Conservation (phyloP, 1,140 invertebrate species). For the Trypoxylus dichotomus region DNA sequence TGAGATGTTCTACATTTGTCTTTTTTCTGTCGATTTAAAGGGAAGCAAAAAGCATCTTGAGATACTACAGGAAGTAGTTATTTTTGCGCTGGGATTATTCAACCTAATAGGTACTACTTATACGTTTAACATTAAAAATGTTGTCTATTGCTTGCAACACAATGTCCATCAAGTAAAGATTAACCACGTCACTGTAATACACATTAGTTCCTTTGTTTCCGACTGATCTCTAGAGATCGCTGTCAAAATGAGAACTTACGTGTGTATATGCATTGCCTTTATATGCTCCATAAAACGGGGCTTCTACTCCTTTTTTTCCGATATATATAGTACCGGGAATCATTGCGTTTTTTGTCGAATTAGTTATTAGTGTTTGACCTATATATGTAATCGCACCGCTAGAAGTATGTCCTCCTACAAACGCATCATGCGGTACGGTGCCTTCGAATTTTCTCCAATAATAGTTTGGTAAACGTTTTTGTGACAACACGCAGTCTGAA, state of each 20-base stretch:
- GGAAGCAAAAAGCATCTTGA: too few relatives aligned
- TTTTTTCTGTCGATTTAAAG: too few relatives aligned
- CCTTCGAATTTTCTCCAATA: conserved; percentile 23
- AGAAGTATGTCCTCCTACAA: neutral
- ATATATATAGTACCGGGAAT: neutral
- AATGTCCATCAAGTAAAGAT: too few relatives aligned
- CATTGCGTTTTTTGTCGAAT: neutral
- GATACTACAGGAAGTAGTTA: too few relatives aligned
- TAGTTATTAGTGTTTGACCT: neutral
- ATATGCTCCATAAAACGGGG: neutral
- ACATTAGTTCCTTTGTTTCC: too few relatives aligned
- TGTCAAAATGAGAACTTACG: neutral
- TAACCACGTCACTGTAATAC: too few relatives aligned
- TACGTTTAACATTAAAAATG: too few relatives aligned
- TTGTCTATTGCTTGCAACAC: neutral
- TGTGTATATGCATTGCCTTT: neutral
- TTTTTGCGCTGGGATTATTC: too few relatives aligned
- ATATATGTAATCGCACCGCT: neutral
- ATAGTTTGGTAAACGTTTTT: neutral
- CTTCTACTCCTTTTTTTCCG: neutral
- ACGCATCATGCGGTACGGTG: neutral
- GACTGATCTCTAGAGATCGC: too few relatives aligned
- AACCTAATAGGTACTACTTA: too few relatives aligned
- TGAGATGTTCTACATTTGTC: too few relatives aligned
- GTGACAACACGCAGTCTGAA: neutral